Percentiles rank a stretch among this genome's conserved stretches.
Evolutionary conservation across 2,113 vertebrate species (phyloP).

Genomic region (Podocnemis expansa): DNA sequence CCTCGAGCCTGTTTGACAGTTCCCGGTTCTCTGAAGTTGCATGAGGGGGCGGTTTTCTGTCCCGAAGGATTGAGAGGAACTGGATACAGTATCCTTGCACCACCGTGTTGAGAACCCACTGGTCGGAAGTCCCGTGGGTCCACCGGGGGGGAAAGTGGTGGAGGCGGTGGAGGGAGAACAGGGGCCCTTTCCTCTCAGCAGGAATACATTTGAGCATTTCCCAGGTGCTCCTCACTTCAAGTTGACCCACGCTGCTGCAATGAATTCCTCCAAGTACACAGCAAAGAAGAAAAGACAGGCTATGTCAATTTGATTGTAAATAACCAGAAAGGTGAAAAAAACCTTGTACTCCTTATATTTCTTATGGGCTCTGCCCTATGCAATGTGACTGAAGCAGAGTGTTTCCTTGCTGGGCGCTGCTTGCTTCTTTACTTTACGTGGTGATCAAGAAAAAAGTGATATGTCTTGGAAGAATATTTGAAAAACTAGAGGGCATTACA

Average conservation of each 20-base stretch:
- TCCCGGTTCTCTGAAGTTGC: too few species aligned
- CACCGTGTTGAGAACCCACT: too few species aligned
- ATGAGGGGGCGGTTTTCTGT: too few species aligned
- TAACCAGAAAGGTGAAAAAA: background rate
- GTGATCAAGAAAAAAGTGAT: background rate
- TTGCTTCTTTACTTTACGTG: background rate
- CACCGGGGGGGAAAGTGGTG: too few species aligned
- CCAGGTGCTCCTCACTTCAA: background rate
- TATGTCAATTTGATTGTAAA: rapidly evolving
- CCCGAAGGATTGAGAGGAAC: too few species aligned
- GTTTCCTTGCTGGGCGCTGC: background rate
- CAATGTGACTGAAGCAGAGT: background rate
- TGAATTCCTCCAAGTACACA: background rate
- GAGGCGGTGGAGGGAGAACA: too few species aligned
- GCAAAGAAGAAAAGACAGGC: background rate
- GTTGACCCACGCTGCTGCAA: background rate
- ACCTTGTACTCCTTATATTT: background rate
- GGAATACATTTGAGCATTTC: conserved; percentile 10
- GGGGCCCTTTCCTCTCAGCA: background rate
- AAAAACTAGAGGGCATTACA: background rate
- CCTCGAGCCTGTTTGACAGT: too few species aligned
- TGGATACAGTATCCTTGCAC: too few species aligned
- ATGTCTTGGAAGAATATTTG: background rate
- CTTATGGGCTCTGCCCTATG: background rate
- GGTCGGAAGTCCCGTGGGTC: too few species aligned